These are phyloP conservation scores for Homarus gammarus DNA, from an alignment of 2,888 invertebrate genomes.

Conservation along the genomic window DNA sequence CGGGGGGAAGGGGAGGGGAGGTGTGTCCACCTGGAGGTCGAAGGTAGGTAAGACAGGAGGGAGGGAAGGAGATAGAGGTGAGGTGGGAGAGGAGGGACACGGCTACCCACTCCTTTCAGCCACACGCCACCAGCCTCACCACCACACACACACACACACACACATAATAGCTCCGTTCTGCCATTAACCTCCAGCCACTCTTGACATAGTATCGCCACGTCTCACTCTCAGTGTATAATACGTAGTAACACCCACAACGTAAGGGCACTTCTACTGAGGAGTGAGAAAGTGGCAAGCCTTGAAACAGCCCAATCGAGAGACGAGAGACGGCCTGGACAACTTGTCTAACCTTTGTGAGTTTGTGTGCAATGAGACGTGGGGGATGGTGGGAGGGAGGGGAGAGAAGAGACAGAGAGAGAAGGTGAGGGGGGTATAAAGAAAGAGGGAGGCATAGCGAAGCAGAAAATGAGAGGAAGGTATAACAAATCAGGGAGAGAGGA, in stretches of 20 bases:
- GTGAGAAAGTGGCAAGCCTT: constrained; percentile 1
- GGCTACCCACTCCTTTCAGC: neutral
- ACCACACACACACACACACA: neutral
- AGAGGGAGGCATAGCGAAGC: neutral
- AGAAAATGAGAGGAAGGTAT: too few species aligned
- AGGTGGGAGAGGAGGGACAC: neutral
- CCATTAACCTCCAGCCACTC: neutral
- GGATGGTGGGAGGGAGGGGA: neutral
- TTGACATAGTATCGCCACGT: neutral
- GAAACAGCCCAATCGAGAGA: neutral
- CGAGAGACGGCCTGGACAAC: neutral
- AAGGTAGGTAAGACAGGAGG: neutral
- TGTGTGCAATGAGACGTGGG: constrained; percentile 4
- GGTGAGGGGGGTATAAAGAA: neutral
- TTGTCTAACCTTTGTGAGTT: constrained; percentile 15
- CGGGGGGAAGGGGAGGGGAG: neutral
- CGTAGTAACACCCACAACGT: neutral
- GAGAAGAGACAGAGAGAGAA: neutral
- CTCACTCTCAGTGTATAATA: neutral
- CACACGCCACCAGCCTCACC: neutral
- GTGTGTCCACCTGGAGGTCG: neutral
- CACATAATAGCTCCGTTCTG: neutral
- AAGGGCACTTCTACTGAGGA: neutral
- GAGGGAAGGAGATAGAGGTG: neutral
- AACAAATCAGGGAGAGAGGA: neutral